These are phyloP conservation scores for Trichonephila clavipes DNA, from an alignment of 1,140 invertebrate species.

Conservation along the genomic window DNA sequence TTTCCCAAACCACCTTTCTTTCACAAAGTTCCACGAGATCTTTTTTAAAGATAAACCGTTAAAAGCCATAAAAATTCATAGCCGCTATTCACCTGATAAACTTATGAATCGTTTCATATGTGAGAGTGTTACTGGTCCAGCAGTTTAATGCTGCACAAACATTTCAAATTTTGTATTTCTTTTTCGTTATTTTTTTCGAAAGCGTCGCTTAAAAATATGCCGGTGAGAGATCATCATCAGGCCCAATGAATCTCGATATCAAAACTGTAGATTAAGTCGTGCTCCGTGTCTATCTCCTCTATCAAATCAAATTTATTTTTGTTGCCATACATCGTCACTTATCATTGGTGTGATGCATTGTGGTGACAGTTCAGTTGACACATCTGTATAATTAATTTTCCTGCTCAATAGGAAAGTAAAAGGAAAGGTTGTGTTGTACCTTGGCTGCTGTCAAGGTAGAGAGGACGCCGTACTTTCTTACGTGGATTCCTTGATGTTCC, in stretches of 20 bases:
- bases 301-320: background rate
- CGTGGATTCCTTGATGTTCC: too few relatives aligned
- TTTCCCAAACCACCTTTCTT: background rate
- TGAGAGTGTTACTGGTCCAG: background rate
- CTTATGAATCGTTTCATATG: background rate
- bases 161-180: background rate
- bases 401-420: background rate
- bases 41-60: background rate
- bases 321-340: background rate
- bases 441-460: background rate
- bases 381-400: background rate
- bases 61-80: background rate
- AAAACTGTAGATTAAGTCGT: constrained; percentile 11
- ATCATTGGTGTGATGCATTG: constrained; percentile 2
- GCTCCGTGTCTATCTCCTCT: background rate
- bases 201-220: background rate
- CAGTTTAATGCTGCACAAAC: background rate
- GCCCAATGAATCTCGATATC: background rate
- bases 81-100: background rate
- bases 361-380: background rate
- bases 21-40: background rate
- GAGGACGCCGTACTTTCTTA: background rate
- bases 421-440: background rate
- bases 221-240: background rate
- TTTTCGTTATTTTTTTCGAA: background rate